phyloP scores from a whole-genome alignment of 2,888 invertebrate genomes.

The Scaptomyza flava region DNA sequence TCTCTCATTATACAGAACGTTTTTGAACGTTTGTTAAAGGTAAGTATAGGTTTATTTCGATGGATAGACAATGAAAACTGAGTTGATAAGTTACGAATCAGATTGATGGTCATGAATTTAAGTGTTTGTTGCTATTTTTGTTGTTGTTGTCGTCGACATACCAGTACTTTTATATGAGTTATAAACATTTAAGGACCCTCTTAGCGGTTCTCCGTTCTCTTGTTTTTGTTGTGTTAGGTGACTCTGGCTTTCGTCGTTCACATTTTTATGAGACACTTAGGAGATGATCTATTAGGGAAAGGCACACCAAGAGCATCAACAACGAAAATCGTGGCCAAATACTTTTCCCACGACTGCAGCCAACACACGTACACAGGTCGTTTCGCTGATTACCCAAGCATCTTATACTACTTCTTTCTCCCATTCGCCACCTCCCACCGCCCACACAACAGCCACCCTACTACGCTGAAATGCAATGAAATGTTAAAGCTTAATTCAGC shows the following conservation, averaged over 20 bases:
- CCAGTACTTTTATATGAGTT: conserved; percentile 3
- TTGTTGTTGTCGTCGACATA: background rate
- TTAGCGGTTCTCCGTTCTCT: conserved; percentile 16
- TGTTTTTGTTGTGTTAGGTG: conserved; percentile 8
- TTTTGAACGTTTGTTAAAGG: background rate
- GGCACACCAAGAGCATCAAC: no score
- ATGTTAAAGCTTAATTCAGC: conserved; percentile 59
- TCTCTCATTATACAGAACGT: background rate
- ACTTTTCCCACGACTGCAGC: background rate
- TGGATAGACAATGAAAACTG: background rate
- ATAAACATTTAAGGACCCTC: conserved; percentile 43
- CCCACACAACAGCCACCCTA: background rate
- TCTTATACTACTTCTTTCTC: background rate
- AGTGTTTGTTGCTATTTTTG: background rate
- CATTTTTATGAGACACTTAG: conserved; percentile 42
- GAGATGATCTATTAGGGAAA: conserved; percentile 33
- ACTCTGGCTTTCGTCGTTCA: background rate
- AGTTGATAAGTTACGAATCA: conserved; percentile 14
- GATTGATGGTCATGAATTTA: conserved; percentile 11
- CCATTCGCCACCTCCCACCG: background rate
- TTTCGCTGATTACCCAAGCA: conserved; percentile 46
- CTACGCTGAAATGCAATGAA: conserved; percentile 53
- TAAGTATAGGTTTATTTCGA: background rate
- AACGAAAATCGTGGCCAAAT: conserved; percentile 1
- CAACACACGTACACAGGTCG: conserved; percentile 43